Evolutionary conservation across 2,888 invertebrate genomes (phyloP), one percentile per base, ranked within the genome.

Genomic region (Helicoverpa assulta): DNA sequence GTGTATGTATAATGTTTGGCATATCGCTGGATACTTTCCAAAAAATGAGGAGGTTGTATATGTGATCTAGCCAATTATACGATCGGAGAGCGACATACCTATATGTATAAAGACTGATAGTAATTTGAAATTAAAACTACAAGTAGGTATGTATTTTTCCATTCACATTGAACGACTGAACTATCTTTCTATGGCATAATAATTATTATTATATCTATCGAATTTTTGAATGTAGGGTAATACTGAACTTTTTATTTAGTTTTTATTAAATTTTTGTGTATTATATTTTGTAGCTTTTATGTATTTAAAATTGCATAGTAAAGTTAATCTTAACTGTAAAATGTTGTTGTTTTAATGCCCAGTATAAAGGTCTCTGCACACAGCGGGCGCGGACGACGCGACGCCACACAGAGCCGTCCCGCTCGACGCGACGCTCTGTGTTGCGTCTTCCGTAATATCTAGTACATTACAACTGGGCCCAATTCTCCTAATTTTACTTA

Each of bases 301-400:
- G 86, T 87, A 85, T 87, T 89, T 87, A 86, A 89, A 89, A 89
- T 90, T 90, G 87, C 85, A 88, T 85, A 88, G 88, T 89, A 89
- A 90, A 90, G 82, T 79, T 89, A 76, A 86, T 87, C 85, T 86
- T 88, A 87, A 86, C 78, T 78, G 75, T 82, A 77, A 47, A 47
- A 47, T n/a, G 67, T 7, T 21, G 52, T 51, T 69, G 59, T 85
- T 85, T 85, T 64, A 78, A 62, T 77, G 14, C 57, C 18, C 1
- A 43, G 18, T 47, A 26, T 12, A 14, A n/a, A n/a, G n/a, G n/a
- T n/a, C n/a, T n/a, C n/a, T n/a, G n/a, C n/a, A n/a, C n/a, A n/a
- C n/a, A n/a, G n/a, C n/a, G n/a, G n/a, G n/a, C n/a, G n/a, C n/a
- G n/a, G n/a, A n/a, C n/a, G n/a, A n/a, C n/a, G n/a, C n/a, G n/a